Conservation (phyloP, 2,888 invertebrate genomes). For the Dasysyrphus albostriatus region DNA sequence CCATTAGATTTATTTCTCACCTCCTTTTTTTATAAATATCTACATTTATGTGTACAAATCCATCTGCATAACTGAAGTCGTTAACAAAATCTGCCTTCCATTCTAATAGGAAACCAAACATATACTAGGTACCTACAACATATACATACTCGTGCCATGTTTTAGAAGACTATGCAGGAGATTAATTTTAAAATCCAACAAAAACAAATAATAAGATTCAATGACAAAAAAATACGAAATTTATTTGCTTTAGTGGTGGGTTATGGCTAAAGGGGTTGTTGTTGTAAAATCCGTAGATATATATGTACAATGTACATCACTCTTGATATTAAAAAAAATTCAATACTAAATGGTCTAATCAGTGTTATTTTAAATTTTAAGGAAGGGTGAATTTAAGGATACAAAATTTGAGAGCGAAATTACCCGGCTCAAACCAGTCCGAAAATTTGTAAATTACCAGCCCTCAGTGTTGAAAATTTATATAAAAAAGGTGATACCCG, state of each 20-base stretch:
- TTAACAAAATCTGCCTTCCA: constrained; percentile 42
- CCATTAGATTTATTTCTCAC: constrained; percentile 54
- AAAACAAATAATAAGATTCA: constrained; percentile 42
- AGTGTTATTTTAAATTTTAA: constrained; percentile 4
- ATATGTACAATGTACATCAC: neutral
- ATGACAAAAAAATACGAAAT: constrained; percentile 18
- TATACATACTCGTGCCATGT: constrained; percentile 23
- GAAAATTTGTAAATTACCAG: neutral
- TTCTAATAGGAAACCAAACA: constrained; percentile 7
- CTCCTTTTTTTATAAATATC: constrained; percentile 18
- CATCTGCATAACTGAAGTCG: constrained; percentile 47
- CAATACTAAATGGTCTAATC: constrained; percentile 13
- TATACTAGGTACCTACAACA: neutral
- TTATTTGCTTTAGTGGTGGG: constrained; percentile 19
- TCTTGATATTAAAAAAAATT: neutral
- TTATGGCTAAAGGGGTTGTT: constrained; percentile 7
- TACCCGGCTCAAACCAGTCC: neutral
- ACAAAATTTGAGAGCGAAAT: neutral
- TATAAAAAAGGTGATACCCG: neutral
- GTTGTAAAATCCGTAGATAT: neutral
- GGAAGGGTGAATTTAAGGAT: neutral
- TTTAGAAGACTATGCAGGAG: constrained; percentile 33
- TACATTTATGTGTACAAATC: constrained; percentile 21
- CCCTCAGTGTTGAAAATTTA: neutral
- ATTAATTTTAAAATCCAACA: constrained; percentile 50